A percentile compares a stretch with the other conserved stretches of the same genome.
Conservation (phyloP, 2,888 invertebrate species). For the Drosophila greeni region DNA sequence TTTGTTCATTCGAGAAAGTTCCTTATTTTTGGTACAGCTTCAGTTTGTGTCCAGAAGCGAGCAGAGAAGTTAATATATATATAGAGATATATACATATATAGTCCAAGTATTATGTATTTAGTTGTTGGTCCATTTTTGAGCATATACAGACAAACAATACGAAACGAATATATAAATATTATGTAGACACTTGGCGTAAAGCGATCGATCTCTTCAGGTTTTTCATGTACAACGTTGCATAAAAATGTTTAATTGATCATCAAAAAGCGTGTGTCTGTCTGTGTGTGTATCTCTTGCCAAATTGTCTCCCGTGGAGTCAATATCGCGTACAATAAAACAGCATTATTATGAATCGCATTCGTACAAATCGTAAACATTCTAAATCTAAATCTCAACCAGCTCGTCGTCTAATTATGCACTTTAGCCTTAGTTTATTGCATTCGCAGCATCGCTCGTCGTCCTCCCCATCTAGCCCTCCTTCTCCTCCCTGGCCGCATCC, state of each 20-base stretch:
- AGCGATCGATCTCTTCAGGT: constrained; percentile 29
- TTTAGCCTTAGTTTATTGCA: constrained; percentile 54
- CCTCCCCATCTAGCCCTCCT: neutral
- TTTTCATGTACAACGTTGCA: constrained; percentile 48
- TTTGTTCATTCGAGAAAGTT: constrained; percentile 47
- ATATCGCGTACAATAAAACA: constrained; percentile 65
- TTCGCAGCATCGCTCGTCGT: constrained; percentile 31
- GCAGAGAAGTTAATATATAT: constrained; percentile 47
- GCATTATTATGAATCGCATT: constrained; percentile 56
- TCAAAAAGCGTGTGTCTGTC: constrained; percentile 54
- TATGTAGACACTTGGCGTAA: constrained; percentile 30
- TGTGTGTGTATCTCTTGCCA: constrained; percentile 39
- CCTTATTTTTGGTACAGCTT: constrained; percentile 60
- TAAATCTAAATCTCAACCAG: constrained; percentile 60
- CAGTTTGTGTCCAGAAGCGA: constrained; percentile 44
- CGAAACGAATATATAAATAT: constrained; percentile 46
- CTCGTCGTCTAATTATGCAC: constrained; percentile 54
- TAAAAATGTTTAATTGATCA: constrained; percentile 69
- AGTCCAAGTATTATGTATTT: constrained; percentile 72
- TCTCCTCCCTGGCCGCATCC: constrained; percentile 33
- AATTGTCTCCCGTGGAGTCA: constrained; percentile 71
- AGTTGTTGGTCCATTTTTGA: constrained; percentile 73
- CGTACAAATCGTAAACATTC: constrained; percentile 59
- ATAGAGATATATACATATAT: constrained; percentile 42
- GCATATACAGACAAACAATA: constrained; percentile 47